phyloP scores from a whole-genome alignment of 1,140 invertebrate genomes.

The Saccostrea echinata region DNA sequence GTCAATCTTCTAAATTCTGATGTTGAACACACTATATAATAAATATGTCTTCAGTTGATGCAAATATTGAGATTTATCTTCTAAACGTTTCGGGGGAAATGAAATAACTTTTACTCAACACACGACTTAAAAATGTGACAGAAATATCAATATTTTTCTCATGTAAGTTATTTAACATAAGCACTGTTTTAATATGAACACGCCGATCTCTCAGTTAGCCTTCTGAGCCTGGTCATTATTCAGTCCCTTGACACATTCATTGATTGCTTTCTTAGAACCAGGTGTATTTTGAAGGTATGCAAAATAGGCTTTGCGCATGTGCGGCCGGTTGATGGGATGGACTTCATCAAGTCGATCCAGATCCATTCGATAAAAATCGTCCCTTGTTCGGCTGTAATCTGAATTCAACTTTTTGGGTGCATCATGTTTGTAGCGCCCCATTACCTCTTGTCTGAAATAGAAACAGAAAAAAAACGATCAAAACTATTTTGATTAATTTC shows the following conservation, averaged over 20 bases:
- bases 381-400: constrained; percentile 75
- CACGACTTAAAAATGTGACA: no score
- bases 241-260: constrained; percentile 70
- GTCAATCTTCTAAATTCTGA: no score
- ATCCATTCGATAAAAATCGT: constrained; percentile 78
- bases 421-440: constrained; percentile 71
- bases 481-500: not conserved
- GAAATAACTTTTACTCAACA: no score
- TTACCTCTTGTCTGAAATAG: constrained; percentile 71
- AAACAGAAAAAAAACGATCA: constrained; percentile 35
- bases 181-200: constrained; percentile 23
- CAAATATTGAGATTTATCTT: no score
- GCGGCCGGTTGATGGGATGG: constrained; percentile 68
- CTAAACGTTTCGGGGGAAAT: no score
- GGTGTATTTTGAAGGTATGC: constrained; percentile 79
- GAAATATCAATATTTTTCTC: no score
- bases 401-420: constrained; percentile 68
- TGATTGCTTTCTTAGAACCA: constrained; percentile 74
- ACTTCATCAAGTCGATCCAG: constrained; percentile 75
- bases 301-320: constrained; percentile 76
- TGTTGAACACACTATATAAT: no score
- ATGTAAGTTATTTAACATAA: not conserved
- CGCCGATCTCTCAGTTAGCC: constrained; percentile 6
- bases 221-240: constrained; percentile 45
- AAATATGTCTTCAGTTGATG: no score